Evolutionary conservation across 1,140 invertebrate species (phyloP), one percentile per base, ranked within the genome.

Genomic region (Anastrepha obliqua): DNA sequence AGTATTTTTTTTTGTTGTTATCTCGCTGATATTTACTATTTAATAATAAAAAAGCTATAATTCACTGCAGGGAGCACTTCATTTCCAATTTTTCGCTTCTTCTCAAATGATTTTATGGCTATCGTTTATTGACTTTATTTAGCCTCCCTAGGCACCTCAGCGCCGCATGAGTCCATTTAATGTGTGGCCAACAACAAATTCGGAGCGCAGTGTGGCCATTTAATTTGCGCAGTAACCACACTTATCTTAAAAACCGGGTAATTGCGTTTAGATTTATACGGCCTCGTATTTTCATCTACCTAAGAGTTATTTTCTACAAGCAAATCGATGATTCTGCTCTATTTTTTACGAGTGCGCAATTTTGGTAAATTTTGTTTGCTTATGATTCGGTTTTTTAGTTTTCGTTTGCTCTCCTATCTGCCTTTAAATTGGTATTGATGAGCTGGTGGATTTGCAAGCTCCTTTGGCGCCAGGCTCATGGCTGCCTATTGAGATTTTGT

Each of bases 201-300:
- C 3, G 6, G n/a, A 17, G 74, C 74, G 55, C 17, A 81, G 47
- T 81, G 55, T 55, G 51, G 9, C 47, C 74, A 81, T 81, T 81
- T 81, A 81, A 81, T 81, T 81, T 81, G 74, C 51, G 29, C 47
- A 55, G 44, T 47, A 44, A 20, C n/a, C n/a, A 15, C 74, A 81
- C 55, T 81, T 81, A 81, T 81, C 47, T 81, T 20, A 81, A 81
- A 81, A 81, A 81, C 44, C 55, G 47, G 74, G 74, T 81, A 81
- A 58, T 81, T 81, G 74, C 74, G 47, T 81, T 81, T 81, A 81
- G 74, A 81, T 81, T 81, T 81, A 81, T 81, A n/a, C 55, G 74
- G 29, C 11, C 47, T 55, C 70, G 70, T 55, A 8, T 81, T 8
- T 81, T 20, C 47, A 8, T 2, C 44, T 58, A 81, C 15, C 74